These are phyloP conservation scores for Brachypteracias leptosomus DNA, from an alignment of 2,113 vertebrate genomes.

Conservation along the genomic window DNA sequence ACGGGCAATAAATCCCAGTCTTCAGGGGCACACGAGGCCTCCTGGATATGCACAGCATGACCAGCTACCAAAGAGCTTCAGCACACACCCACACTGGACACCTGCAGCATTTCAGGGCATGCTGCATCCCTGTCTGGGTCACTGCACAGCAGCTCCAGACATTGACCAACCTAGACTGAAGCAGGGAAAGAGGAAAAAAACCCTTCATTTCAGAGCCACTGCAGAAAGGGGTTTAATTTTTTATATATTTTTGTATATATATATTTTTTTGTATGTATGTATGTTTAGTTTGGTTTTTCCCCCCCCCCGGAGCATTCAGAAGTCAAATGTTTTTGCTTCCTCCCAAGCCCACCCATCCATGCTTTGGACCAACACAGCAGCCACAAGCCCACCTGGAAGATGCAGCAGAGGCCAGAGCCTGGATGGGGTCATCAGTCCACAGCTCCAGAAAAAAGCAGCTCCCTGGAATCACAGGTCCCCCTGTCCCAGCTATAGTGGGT, in stretches of 20 bases:
- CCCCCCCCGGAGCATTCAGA: background rate
- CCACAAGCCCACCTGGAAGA: background rate
- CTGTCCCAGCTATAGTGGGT: background rate
- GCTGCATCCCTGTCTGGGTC: background rate
- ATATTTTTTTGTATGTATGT: too few species aligned
- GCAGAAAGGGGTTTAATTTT: background rate
- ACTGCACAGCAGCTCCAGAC: background rate
- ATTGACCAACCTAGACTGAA: fast-evolving
- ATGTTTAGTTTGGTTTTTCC: too few species aligned
- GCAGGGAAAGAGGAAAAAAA: background rate
- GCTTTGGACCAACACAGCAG: background rate
- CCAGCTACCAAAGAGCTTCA: background rate
- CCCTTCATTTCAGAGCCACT: background rate
- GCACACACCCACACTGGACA: background rate
- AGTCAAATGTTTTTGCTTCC: background rate
- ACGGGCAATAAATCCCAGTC: background rate
- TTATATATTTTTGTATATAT: background rate
- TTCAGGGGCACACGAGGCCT: fast-evolving
- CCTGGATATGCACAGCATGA: fast-evolving
- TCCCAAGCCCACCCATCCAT: background rate
- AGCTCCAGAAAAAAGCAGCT: background rate
- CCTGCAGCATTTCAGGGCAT: fast-evolving
- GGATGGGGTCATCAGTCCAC: background rate
- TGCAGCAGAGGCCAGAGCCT: fast-evolving
- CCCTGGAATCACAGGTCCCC: background rate